phyloP scores from a whole-genome alignment of 2,113 vertebrate genomes.

The Gavialis gangeticus region DNA sequence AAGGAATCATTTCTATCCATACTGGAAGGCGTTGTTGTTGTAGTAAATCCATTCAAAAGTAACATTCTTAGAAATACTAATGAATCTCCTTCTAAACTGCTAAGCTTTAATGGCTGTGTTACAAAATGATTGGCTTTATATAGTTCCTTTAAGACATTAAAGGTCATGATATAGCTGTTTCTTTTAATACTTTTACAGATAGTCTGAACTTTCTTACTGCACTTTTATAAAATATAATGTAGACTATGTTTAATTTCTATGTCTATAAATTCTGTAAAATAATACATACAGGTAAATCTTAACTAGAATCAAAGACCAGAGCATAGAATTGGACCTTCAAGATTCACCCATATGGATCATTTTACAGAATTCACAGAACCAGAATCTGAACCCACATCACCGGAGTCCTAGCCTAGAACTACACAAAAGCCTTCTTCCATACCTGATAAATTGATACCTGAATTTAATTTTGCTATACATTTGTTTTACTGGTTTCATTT shows the following conservation, averaged over 20 bases:
- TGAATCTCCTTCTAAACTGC: constrained; percentile 12
- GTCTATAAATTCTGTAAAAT: neutral
- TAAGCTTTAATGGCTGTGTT: constrained; percentile 27
- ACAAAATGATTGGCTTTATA: constrained; percentile 18
- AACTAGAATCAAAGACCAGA: neutral
- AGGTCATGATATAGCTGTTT: neutral
- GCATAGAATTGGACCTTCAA: neutral
- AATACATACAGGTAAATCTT: neutral
- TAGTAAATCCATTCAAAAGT: constrained; percentile 26
- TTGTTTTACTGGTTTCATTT: neutral
- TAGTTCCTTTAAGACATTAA: constrained; percentile 18
- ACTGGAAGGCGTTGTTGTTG: neutral
- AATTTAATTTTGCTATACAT: neutral
- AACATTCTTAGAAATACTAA: constrained; percentile 28
- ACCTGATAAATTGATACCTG: neutral
- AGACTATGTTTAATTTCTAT: neutral
- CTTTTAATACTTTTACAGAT: neutral
- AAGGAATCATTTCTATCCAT: neutral
- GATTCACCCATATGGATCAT: too few relatives aligned
- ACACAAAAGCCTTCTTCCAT: neutral
- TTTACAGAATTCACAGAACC: neutral
- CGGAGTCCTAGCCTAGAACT: neutral
- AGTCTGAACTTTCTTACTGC: constrained; percentile 35
- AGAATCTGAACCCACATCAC: neutral
- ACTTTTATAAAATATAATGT: neutral